Base-by-base conservation (phyloP, 2,797 vertebrate genomes). In the Scolopax bukidnonensis region DNA sequence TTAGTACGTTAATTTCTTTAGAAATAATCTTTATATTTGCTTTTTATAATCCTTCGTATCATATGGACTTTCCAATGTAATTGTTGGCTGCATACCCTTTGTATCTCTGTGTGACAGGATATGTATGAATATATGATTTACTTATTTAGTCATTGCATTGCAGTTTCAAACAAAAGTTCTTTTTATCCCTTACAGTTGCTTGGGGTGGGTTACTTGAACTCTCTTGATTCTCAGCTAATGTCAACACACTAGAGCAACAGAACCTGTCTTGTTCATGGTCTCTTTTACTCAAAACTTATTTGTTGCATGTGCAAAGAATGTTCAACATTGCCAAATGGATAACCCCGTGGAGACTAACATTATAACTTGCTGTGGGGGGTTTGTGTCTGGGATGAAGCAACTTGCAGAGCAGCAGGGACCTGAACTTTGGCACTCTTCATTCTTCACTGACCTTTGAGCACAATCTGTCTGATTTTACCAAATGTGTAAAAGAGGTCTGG, bases 221-320 rank as follows among this genome's bases (percentile, higher is more conserved):
- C 38, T 87, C n/a, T 84, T 74, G n/a, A 64, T 91, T 95, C 64
- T 87, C 67, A 59, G 63, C 83, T 96, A 87, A 84, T 73, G 50
- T 95, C 83, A 91, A 86, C 84, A 89, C 16, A 32, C 33, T 48
- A 80, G 32, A 84, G 27, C 10, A 5, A 59, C 6, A 84, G 79
- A 91, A 79, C 64, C 63, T 89, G n/a, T 73, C 67, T 74, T 21
- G 16, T 76, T 93, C 54, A 23, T 48, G 51, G 41, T 59, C 90
- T 79, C 27, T 86, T 92, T 51, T 20, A 20, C 33, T 65, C 41
- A 68, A 71, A 94, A 74, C 8, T 68, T 71, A 50, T 30, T 74
- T 84, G 33, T 82, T 90, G 57, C 4, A 14, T 16, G 48, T 60
- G 33, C 33, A 82, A 70, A 70, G 74, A 84, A 96, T 84, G 70